Percentiles rank a stretch among this genome's conserved stretches.
Conservation (phyloP, 2,888 invertebrate species). For the Byasa hedistus region DNA sequence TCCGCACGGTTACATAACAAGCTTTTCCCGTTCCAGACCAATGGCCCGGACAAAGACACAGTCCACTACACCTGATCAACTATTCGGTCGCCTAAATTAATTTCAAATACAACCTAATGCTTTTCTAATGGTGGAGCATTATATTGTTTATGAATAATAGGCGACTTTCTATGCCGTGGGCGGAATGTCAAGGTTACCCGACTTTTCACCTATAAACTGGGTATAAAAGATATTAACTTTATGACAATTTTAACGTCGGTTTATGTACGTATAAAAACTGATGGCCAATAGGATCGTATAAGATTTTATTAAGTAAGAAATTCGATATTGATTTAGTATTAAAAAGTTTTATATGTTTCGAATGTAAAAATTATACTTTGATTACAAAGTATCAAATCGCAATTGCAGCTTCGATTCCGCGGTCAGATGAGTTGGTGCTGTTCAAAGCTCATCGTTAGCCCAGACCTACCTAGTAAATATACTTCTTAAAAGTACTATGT, state of each 20-base stretch:
- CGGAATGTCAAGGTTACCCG: slow-evolving; percentile 22
- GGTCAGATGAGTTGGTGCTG: too few species aligned
- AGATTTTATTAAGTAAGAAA: not conserved
- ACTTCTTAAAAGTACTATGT: too few species aligned
- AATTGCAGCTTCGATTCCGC: not conserved
- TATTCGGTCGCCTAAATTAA: slow-evolving; percentile 4
- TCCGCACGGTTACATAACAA: slow-evolving; percentile 6
- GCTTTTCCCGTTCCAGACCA: slow-evolving; percentile 3
- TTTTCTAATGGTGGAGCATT: slow-evolving; percentile 22
- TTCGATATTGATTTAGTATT: slow-evolving; percentile 16
- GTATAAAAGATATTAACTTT: slow-evolving; percentile 11
- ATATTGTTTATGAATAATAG: slow-evolving; percentile 16
- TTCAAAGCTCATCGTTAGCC: too few species aligned
- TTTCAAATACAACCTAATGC: slow-evolving; percentile 2
- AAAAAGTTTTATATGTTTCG: not conserved
- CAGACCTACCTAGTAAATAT: too few species aligned
- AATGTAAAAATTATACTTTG: slow-evolving; percentile 1
- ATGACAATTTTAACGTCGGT: slow-evolving; percentile 18
- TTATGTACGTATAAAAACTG: not conserved
- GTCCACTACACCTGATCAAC: not conserved
- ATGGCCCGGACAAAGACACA: not conserved
- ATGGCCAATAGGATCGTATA: not conserved
- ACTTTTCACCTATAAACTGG: slow-evolving; percentile 3
- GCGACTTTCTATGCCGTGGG: slow-evolving; percentile 19
- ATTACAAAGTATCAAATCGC: not conserved